Evolutionary conservation across 2,888 invertebrate species (phyloP), one percentile per base, ranked within the genome.

Genomic region (Laspeyria flexula): DNA sequence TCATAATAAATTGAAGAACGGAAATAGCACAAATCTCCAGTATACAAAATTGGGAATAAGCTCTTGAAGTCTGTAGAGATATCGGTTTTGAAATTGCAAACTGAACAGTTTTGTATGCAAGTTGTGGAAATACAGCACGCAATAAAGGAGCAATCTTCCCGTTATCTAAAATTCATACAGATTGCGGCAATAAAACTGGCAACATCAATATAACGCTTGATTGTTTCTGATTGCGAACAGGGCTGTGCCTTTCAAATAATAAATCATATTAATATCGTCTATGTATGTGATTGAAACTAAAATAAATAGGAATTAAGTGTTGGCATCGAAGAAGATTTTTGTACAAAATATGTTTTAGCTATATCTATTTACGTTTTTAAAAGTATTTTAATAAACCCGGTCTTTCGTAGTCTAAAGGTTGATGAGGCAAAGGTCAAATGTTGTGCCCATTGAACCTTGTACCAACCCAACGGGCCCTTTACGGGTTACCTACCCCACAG

Each of bases 151-250:
- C 69, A 75, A 78, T 78, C 67, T 73, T 53, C 45, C 39, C 34
- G 54, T 65, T 77, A 83, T 81, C 83, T 82, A 78, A 82, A 86
- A 87, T 83, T 82, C 77, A 83, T 81, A 77, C 54, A 68, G 69
- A 76, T 63, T 66, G 57, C 57, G 56, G 81, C 75, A 81, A 85
- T 88, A 87, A 88, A 87, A 82, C 54, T 55, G 54, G 69, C 61
- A 48, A 62, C 66, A 73, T 74, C 77, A 77, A 80, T 79, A 71
- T 74, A 67, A 71, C 71, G 72, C 57, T 79, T 85, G 79, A 83
- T 86, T 84, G 81, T 81, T 85, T 69, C 53, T 60, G 60, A 69
- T 69, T 60, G 57, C 33, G 38, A 23, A 3, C 47, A 69, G 69
- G 69, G 69, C 30, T 69, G 66, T 38, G 41, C 64, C 27, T 35